Percentiles rank a stretch among this genome's conserved stretches.
These are phyloP conservation scores for Pseudochirops corinnae DNA, from an alignment of 2,797 vertebrate species.

Conservation along the genomic window DNA sequence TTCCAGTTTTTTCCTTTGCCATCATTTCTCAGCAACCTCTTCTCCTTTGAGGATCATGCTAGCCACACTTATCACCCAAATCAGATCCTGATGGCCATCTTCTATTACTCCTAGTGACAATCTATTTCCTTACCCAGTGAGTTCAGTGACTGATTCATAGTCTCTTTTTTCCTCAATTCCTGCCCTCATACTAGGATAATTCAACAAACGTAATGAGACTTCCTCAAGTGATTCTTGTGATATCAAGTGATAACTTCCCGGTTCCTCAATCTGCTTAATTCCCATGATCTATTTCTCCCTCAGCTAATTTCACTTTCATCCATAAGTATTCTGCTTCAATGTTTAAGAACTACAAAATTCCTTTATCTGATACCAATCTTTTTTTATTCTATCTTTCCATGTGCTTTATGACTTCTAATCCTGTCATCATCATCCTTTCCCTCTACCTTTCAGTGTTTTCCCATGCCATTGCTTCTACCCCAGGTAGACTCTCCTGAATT, in stretches of 20 bases:
- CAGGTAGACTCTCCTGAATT: background rate
- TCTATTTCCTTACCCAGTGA: background rate
- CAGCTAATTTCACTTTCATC: background rate
- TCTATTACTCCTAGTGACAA: background rate
- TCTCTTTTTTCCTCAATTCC: background rate
- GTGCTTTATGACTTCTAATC: background rate
- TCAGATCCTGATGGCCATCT: background rate
- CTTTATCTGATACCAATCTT: background rate
- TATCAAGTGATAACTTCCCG: background rate
- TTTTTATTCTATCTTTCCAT: background rate
- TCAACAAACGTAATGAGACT: background rate
- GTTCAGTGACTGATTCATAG: background rate
- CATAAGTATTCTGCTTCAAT: background rate
- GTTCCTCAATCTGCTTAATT: background rate
- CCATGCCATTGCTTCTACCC: background rate
- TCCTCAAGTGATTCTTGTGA: background rate
- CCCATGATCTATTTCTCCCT: background rate
- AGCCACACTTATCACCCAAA: background rate
- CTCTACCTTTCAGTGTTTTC: background rate
- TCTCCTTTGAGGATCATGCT: background rate
- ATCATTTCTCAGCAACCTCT: background rate
- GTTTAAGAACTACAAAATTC: background rate
- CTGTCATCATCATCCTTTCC: background rate
- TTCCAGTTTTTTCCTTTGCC: background rate
- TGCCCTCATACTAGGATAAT: background rate